Evolutionary conservation across 2,888 invertebrate species (phyloP).

Genomic region (Drosophila subsilvestris): DNA sequence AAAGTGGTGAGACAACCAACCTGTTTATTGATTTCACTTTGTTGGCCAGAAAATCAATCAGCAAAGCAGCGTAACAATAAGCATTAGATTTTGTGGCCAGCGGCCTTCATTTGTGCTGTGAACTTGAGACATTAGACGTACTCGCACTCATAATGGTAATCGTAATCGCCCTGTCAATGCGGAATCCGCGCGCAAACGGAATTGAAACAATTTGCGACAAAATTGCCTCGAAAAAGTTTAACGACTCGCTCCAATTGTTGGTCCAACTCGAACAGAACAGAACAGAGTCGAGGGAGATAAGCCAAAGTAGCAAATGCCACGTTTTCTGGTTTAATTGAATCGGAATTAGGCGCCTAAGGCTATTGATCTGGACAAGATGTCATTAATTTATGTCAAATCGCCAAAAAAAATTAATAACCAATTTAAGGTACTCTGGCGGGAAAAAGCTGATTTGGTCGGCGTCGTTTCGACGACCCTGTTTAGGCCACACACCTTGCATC

Average conservation of each 20-base stretch:
- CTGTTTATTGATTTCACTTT: conserved; percentile 59
- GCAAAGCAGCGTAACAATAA: conserved; percentile 55
- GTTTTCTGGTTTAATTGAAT: conserved; percentile 52
- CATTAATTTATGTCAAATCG: conserved; percentile 19
- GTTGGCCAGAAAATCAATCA: conserved; percentile 69
- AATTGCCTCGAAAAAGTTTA: conserved; percentile 76
- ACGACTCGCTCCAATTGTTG: conserved; percentile 65
- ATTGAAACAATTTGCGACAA: conserved; percentile 51
- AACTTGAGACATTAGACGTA: conserved; percentile 72
- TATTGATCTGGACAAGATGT: conserved; percentile 25
- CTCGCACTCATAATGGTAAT: conserved; percentile 55
- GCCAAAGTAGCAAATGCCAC: conserved; percentile 53
- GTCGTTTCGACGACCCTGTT: too few species aligned
- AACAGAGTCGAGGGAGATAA: conserved; percentile 54
- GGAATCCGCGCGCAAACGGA: conserved; percentile 36
- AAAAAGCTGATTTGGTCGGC: too few species aligned
- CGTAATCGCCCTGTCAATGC: conserved; percentile 67
- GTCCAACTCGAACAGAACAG: conserved; percentile 56
- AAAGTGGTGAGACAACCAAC: conserved; percentile 43
- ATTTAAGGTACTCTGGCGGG: too few species aligned
- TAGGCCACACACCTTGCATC: too few species aligned
- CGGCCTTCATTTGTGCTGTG: conserved; percentile 69
- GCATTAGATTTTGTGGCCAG: conserved; percentile 27
- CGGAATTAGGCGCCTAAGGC: conserved; percentile 17
- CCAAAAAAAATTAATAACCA: neutral